phyloP scores from a whole-genome alignment of 2,797 vertebrate species.

The Esox masquinongy region DNA sequence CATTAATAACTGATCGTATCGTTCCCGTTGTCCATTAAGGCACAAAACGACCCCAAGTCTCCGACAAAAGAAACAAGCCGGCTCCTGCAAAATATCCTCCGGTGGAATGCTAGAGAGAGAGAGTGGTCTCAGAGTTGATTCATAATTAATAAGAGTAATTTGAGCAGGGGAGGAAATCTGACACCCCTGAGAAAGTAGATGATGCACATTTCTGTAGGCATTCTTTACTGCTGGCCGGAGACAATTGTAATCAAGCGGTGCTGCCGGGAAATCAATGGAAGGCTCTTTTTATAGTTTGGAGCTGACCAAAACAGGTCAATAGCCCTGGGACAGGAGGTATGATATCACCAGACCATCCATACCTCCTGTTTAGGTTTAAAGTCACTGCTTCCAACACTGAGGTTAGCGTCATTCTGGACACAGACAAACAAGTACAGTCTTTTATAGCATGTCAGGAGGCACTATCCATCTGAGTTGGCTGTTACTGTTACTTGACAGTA shows the following conservation, averaged over 20 bases:
- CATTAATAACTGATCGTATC: not conserved
- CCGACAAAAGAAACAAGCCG: not conserved
- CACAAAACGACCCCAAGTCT: not conserved
- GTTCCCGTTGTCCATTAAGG: not conserved
- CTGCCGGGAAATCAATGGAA: conserved; percentile 37
- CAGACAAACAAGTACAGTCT: not conserved
- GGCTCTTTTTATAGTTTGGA: conserved; percentile 60
- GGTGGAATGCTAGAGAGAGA: not conserved
- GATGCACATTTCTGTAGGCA: conserved; percentile 28
- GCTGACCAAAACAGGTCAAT: conserved; percentile 56
- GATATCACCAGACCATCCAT: conserved; percentile 33
- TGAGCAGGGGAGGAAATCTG: conserved; percentile 38
- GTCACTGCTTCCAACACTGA: conserved; percentile 41
- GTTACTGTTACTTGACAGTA: not conserved
- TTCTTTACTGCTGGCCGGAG: conserved; percentile 38
- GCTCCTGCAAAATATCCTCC: not conserved
- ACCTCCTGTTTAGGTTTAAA: conserved; percentile 28
- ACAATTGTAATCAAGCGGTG: conserved; percentile 42
- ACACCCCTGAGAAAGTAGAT: conserved; percentile 25
- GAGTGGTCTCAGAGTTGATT: conserved; percentile 40
- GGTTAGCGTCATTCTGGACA: conserved; percentile 30
- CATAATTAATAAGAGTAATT: conserved; percentile 65
- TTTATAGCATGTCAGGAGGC: not conserved
- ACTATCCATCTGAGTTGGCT: not conserved
- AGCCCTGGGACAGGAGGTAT: conserved; percentile 35